Base-by-base conservation (phyloP, 2,888 invertebrate species). In the Scaptomyza cyrtandrae region DNA sequence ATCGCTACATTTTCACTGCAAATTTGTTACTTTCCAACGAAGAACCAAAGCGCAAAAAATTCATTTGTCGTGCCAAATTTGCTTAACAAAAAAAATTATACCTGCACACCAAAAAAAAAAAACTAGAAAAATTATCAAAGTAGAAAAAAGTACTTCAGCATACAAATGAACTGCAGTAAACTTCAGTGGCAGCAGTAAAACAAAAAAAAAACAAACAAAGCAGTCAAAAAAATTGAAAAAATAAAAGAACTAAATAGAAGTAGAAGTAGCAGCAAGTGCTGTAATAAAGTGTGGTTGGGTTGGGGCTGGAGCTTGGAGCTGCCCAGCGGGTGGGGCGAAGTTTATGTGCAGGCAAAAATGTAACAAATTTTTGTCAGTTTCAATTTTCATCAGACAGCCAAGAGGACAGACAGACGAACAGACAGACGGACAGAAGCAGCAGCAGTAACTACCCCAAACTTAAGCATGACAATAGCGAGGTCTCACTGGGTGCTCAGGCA, bases 291-390 rank as follows among this genome's bases (percentile, higher is more conserved):
- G 78, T 81, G 69, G 69, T 64, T 62, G 58, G 80, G 67, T 41
- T 41, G n/a, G 37, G 37, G n/a, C n/a, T 37, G 6, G 6, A 9
- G 29, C 6, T 33, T 10, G 33, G n/a, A 55, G 60, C 33, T 55
- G 54, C 59, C 33, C 33, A 31, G 33, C 44, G 58, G 57, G 37
- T 63, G 48, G 64, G 4, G 1, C 55, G 70, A 84, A 78, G 72
- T 81, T 81, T 76, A 72, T 77, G 80, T 75, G 71, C 71, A 67
- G 76, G 75, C 74, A 76, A 72, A 72, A 86, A 89, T 83, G 85
- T 89, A 88, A 77, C 79, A 88, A 88, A 82, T 88, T 84, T 88
- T 88, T 88, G 89, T 87, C 89, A 89, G 89, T 87, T 89, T 89
- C 90, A 87, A 89, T 89, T 89, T 88, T 75, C 78, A 78, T 86